A percentile compares a stretch with the other conserved stretches of the same genome.
Conservation (phyloP, 2,888 invertebrate species). For the Bugula neritina region DNA sequence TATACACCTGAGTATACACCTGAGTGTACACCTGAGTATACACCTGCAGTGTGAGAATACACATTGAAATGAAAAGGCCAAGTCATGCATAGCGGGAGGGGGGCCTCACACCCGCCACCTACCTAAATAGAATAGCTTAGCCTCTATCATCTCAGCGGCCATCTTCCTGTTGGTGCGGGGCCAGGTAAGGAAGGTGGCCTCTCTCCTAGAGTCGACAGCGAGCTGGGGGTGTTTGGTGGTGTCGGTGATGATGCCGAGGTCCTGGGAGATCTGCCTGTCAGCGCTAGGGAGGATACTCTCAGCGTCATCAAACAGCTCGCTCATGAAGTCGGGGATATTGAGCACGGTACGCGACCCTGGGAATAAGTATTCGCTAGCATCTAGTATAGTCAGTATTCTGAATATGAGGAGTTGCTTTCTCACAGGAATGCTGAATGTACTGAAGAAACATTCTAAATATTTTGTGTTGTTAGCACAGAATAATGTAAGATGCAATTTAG, state of each 20-base stretch:
- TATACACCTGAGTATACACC: no score
- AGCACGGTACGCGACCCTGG: not conserved
- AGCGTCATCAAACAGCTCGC: not conserved
- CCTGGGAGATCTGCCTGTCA: not conserved
- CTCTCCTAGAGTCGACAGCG: not conserved
- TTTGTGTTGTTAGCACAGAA: no score
- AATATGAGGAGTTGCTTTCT: no score
- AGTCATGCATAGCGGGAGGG: no score
- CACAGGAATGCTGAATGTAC: no score
- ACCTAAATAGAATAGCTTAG: conserved; percentile 6
- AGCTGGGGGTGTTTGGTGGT: not conserved
- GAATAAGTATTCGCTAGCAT: not conserved
- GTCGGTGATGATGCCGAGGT: conserved; percentile 11
- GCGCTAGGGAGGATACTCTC: not conserved
- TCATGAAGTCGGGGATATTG: not conserved
- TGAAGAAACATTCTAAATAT: no score
- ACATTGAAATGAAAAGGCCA: no score
- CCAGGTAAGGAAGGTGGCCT: not conserved
- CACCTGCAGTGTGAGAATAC: no score
- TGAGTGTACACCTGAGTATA: no score
- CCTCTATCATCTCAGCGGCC: not conserved
- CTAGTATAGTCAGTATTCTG: no score
- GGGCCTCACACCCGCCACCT: no score
- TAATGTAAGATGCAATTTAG: no score
- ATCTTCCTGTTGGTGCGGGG: not conserved